Conservation (phyloP, 2,797 vertebrate species). For the Myotis pilosus region DNA sequence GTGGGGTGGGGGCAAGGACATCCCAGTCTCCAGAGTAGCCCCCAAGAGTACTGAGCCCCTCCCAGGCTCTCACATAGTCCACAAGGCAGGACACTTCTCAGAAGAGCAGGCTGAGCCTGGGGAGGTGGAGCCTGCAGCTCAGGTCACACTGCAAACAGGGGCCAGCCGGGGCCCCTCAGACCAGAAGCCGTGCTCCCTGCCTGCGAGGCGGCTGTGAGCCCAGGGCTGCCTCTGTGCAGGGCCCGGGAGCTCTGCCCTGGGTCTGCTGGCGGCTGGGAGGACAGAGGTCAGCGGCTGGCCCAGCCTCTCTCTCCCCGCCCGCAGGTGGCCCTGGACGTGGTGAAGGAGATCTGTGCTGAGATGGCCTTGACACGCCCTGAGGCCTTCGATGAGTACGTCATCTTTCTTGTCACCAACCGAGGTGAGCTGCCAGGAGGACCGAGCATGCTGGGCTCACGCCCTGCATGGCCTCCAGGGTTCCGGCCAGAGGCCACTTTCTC, state of each 20-base stretch:
- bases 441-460: neutral
- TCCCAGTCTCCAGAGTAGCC: neutral
- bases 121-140: neutral
- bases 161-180: neutral
- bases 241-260: neutral
- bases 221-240: neutral
- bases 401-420: conserved; percentile 93
- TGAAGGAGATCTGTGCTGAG: conserved; percentile 94
- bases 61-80: neutral
- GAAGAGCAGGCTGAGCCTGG: neutral
- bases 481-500: neutral
- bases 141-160: neutral
- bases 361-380: conserved; percentile 92
- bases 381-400: conserved; percentile 92
- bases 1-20: neutral
- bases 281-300: neutral
- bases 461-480: neutral
- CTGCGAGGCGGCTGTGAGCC: neutral
- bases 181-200: neutral
- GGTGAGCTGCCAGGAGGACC: conserved; percentile 82
- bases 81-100: neutral
- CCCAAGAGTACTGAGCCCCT: neutral
- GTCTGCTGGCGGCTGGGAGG: neutral
- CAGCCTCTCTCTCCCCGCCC: neutral
- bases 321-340: conserved; percentile 93